Evolutionary conservation across 2,888 invertebrate genomes (phyloP), one percentile per base, ranked within the genome.

Genomic region (Eupeodes luniger): DNA sequence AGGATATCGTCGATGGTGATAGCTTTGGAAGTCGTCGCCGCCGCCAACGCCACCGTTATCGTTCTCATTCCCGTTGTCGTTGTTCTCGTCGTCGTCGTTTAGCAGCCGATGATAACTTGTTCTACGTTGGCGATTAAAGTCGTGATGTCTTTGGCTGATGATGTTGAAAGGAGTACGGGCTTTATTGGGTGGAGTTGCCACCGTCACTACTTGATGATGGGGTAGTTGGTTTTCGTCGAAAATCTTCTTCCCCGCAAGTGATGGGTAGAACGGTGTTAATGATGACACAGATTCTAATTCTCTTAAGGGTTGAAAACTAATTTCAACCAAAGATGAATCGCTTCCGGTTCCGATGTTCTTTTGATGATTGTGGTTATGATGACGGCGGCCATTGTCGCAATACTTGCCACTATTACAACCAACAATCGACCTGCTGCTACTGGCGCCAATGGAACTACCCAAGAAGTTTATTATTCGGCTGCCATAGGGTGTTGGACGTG

Each of bases 271-370:
- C 44, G 72, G 44, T 34, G 80, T 44, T 70, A 70, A 61, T 69
- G 67, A 69, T 66, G 69, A 78, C 78, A 85, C 74, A 57, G 81
- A 75, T 85, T 88, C 85, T 81, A 89, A 85, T 84, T 89, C 89
- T 79, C 83, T 87, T 82, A 88, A 79, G 80, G 90, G 85, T 83
- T 90, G 89, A 81, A 89, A 90, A 88, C 88, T 85, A 87, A 90
- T 90, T 90, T 89, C 90, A 89, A 77, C 55, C 62, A 64, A 75
- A 80, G 89, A 89, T 88, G 89, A 89, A 85, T 83, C 77, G 77
- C 81, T 86, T 90, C 90, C 90, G 80, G 86, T 84, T 82, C 85
- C 85, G 53, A 81, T 70, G 75, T 83, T 82, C 76, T 78, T 78
- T 81, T 85, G 79, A 77, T 77, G 57, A 72, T 40, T 40, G 40